Percentiles rank a stretch among this genome's conserved stretches.
Evolutionary conservation across 1,140 invertebrate species (phyloP).

Genomic region (Cotesia vestalis): DNA sequence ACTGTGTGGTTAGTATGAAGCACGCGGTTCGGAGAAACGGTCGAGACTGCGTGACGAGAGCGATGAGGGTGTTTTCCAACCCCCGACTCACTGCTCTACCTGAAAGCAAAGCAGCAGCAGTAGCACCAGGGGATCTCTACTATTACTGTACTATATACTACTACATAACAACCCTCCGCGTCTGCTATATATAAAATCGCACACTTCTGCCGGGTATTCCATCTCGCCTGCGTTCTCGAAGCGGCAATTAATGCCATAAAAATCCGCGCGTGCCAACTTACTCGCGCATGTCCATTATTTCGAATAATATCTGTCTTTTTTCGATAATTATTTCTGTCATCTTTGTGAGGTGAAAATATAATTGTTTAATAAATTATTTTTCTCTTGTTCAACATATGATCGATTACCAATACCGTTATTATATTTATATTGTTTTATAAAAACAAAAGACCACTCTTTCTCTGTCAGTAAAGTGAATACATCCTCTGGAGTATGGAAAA

Average conservation of each 20-base stretch:
- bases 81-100: slow-evolving; percentile 45
- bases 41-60: slow-evolving; percentile 51
- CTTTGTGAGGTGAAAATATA: no score
- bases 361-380: no score
- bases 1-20: slow-evolving; percentile 34
- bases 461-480: no score
- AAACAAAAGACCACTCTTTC: no score
- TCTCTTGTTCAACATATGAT: no score
- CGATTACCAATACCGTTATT: no score
- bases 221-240: slow-evolving; percentile 21
- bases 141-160: not conserved
- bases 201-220: no score
- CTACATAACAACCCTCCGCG: no score
- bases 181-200: no score
- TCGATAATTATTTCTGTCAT: not conserved
- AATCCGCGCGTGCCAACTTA: slow-evolving; percentile 48
- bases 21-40: slow-evolving; percentile 51
- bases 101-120: slow-evolving; percentile 38
- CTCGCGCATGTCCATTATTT: not conserved
- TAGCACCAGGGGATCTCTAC: slow-evolving; percentile 46
- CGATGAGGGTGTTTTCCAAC: slow-evolving; percentile 51
- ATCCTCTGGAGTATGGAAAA: no score
- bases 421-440: no score
- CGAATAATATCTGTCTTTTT: not conserved
- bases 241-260: slow-evolving; percentile 54